Evolutionary conservation across 1,140 invertebrate genomes (phyloP), one percentile per base, ranked within the genome.

Genomic region (Halictus rubicundus): DNA sequence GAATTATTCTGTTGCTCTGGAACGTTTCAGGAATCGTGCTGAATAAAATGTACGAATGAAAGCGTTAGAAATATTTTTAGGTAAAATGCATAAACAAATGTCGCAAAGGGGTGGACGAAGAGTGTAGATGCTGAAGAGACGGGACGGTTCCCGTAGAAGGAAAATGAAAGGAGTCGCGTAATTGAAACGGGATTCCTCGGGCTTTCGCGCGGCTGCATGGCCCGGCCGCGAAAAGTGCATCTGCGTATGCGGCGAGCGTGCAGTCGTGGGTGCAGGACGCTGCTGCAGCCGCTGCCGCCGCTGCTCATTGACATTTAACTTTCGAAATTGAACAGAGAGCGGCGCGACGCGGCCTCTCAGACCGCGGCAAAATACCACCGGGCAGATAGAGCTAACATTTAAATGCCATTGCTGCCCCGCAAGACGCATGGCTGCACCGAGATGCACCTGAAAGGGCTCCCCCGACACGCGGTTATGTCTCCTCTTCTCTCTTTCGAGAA

Each of bases 271-370:
- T 72, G 71, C 68, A 76, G 46, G 65, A n/a, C 60, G 52, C 52
- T 6, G 52, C 54, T n/a, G 27, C 63, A 46, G n/a, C 25, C 19
- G 49, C 14, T 54, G 76, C 65, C 37, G 59, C 21, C 21, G 71
- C 68, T 84, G 82, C 82, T 87, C 81, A 84, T 89, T 90, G 89
- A 89, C 89, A 90, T 90, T 90, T 90, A 89, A 89, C 89, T 89
- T 89, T 89, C 89, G 88, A 89, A 89, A 89, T 89, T 89, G 82
- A 81, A 84, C 82, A 82, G 79, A 79, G 81, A 82, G 16, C 70
- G 78, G 80, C 66, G 65, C 57, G 70, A 84, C 69, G 83, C 70
- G 64, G 86, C 80, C 78, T 78, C 66, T 76, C 66, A 63, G 76
- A 78, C 68, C 46, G 66, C 80, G 79, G 78, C 70, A 84, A 89